Conservation (phyloP, 1,140 invertebrate genomes). For the Littorina saxatilis region DNA sequence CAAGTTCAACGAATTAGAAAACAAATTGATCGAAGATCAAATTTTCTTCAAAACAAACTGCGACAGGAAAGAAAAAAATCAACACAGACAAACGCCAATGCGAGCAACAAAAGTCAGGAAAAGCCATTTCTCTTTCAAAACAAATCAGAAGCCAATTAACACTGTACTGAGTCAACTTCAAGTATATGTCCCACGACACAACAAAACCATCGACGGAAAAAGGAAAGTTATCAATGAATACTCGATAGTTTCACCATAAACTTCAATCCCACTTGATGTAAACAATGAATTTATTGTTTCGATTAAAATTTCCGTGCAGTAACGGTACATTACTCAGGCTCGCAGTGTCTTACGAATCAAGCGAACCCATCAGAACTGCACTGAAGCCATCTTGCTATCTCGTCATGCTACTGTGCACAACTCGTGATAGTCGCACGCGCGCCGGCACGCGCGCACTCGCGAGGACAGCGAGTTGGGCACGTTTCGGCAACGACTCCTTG, state of each 20-base stretch:
- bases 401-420: constrained; percentile 7
- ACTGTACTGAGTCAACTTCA: neutral
- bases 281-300: neutral
- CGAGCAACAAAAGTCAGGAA: too few relatives aligned
- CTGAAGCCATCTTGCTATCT: neutral
- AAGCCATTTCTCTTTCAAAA: too few relatives aligned
- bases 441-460: neutral
- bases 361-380: neutral
- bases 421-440: neutral
- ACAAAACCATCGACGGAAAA: too few relatives aligned
- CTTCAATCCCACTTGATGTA: neutral
- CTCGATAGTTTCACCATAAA: too few relatives aligned
- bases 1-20: too few relatives aligned
- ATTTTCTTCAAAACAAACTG: too few relatives aligned
- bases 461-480: neutral
- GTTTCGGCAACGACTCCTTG: too few relatives aligned
- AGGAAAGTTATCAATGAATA: neutral
- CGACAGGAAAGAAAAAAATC: too few relatives aligned
- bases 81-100: too few relatives aligned
- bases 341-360: neutral
- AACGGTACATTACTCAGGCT: neutral
- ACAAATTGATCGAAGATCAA: too few relatives aligned
- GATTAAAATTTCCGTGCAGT: neutral
- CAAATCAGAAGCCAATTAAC: neutral
- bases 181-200: too few relatives aligned